A percentile compares a stretch with the other conserved stretches of the same genome.
These are phyloP conservation scores for Stegophylla sp. DNA, from an alignment of 2,888 invertebrate genomes.

Conservation along the genomic window DNA sequence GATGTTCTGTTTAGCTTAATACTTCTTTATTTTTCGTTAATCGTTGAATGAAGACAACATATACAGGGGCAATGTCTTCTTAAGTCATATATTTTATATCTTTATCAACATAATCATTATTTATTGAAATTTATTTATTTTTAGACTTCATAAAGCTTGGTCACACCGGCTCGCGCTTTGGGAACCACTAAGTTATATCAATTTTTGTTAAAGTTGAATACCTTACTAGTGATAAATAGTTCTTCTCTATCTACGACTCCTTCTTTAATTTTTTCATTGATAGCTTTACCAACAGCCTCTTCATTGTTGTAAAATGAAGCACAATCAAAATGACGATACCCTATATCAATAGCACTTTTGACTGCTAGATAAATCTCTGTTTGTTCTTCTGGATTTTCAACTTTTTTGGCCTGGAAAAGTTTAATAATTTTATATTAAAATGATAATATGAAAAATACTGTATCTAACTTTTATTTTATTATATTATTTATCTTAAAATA, in stretches of 20 bases:
- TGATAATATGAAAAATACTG: neutral
- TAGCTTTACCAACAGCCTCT: constrained; percentile 73
- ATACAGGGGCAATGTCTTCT: too few species aligned
- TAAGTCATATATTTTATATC: too few species aligned
- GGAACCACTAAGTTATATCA: too few species aligned
- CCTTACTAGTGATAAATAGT: constrained; percentile 74
- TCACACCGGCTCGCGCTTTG: too few species aligned
- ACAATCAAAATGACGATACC: constrained; percentile 80
- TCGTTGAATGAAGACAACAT: too few species aligned
- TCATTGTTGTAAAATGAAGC: constrained; percentile 76
- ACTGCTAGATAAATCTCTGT: constrained; percentile 73
- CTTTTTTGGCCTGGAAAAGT: neutral
- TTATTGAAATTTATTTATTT: too few species aligned
- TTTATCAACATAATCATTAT: too few species aligned
- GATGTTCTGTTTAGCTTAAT: too few species aligned
- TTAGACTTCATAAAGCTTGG: too few species aligned
- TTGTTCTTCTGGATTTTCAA: constrained; percentile 64
- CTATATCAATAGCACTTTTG: constrained; percentile 76
- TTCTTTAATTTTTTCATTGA: constrained; percentile 71
- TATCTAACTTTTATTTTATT: too few species aligned
- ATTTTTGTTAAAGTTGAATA: constrained; percentile 58
- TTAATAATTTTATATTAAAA: neutral
- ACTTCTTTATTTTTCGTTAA: too few species aligned
- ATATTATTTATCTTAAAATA: too few species aligned
- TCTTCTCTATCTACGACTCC: constrained; percentile 75